Evolutionary conservation across 2,113 vertebrate genomes (phyloP).

Genomic region (Trinectes maculatus): DNA sequence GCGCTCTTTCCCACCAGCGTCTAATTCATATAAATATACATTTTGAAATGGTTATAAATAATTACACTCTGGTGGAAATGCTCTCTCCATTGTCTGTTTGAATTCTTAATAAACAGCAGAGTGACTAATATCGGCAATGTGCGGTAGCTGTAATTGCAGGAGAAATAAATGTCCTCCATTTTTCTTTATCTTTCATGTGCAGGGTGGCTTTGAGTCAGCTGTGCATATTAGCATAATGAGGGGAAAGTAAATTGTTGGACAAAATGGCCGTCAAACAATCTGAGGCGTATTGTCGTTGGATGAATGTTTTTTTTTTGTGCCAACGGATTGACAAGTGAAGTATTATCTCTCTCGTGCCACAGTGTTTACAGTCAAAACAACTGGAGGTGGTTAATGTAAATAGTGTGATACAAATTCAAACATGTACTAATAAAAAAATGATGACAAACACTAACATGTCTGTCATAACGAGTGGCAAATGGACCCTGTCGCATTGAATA

Average conservation of each 20-base stretch:
- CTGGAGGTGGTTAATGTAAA: too few relatives aligned
- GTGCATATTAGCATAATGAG: conserved; percentile 64
- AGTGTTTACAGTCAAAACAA: background rate
- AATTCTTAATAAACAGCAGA: conserved; percentile 37
- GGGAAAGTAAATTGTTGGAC: conserved; percentile 48
- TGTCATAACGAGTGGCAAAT: background rate
- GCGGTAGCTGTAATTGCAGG: conserved; percentile 58
- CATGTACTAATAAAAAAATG: too few relatives aligned
- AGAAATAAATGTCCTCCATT: conserved; percentile 51
- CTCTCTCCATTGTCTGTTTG: conserved; percentile 19
- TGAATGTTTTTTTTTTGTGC: conserved; percentile 5
- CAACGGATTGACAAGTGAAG: conserved; percentile 32
- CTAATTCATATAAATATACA: conserved; percentile 25
- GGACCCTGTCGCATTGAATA: conserved; percentile 16
- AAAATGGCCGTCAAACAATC: conserved; percentile 65
- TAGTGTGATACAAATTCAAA: too few relatives aligned
- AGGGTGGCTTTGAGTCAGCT: conserved; percentile 52
- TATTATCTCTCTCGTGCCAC: conserved; percentile 1
- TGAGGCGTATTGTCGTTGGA: conserved; percentile 38
- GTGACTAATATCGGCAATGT: conserved; percentile 38
- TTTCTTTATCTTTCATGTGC: conserved; percentile 69
- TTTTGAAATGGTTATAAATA: conserved; percentile 27
- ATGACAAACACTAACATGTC: too few relatives aligned
- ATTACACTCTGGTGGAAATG: conserved; percentile 32
- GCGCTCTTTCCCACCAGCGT: conserved; percentile 5